Evolutionary conservation across 2,797 vertebrate species (phyloP).

Genomic region (Hippoglossus hippoglossus): DNA sequence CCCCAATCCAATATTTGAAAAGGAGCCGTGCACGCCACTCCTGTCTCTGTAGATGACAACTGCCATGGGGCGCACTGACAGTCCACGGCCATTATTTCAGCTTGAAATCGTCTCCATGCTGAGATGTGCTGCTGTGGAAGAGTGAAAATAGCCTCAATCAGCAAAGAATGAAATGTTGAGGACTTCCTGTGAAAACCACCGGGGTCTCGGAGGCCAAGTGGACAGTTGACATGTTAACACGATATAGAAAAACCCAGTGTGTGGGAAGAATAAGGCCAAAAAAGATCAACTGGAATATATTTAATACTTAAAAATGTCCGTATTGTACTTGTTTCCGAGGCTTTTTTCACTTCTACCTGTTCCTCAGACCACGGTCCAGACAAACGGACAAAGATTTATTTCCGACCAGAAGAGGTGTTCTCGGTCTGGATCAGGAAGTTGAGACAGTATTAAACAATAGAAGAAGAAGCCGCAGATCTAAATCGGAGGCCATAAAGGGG

Average conservation of each 20-base stretch:
- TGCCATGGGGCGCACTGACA: conserved; percentile 38
- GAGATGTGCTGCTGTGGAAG: conserved; percentile 13
- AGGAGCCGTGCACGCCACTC: conserved; percentile 21
- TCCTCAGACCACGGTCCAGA: too few relatives aligned
- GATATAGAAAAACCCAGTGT: neutral
- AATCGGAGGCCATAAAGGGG: too few relatives aligned
- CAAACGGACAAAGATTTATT: too few relatives aligned
- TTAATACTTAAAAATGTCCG: neutral
- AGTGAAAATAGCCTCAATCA: conserved; percentile 37
- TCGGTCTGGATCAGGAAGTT: too few relatives aligned
- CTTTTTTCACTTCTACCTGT: too few relatives aligned
- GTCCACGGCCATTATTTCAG: conserved; percentile 55
- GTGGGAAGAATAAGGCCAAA: neutral
- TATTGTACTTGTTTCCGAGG: neutral
- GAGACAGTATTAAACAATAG: neutral
- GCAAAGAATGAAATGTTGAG: conserved; percentile 25
- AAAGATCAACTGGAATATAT: neutral
- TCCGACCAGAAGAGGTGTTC: too few relatives aligned
- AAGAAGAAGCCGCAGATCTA: too few relatives aligned
- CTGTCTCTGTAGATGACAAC: conserved; percentile 43
- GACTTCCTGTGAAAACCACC: conserved; percentile 20
- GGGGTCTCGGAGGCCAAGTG: conserved; percentile 10
- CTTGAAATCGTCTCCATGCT: conserved; percentile 30
- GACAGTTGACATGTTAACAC: conserved; percentile 30
- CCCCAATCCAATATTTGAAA: conserved; percentile 46